Evolutionary conservation across 1,140 invertebrate genomes (phyloP), one percentile per base, ranked within the genome.

Genomic region (Drosophila obscura): DNA sequence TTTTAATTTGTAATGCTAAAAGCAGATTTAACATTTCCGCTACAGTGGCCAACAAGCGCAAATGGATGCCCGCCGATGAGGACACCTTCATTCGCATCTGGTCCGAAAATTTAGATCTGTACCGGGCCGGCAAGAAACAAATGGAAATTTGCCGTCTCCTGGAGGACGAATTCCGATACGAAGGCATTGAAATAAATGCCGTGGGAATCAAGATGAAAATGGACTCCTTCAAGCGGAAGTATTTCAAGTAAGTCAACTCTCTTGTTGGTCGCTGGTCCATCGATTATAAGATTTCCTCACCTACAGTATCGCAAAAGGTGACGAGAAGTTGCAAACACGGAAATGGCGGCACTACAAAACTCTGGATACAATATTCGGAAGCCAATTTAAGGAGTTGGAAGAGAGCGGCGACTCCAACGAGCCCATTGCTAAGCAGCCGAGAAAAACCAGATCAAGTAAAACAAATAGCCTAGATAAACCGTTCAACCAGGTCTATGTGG

Each of bases 191-290:
- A n/a, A 46, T 72, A 31, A 52, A 1, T 26, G 16, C 15, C 1
- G 26, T 46, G n/a, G 68, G 56, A 1, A 60, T 72, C 8, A 72
- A 72, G n/a, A 58, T 41, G 6, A 72, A 72, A 71, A 71, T 71
- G 68, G 65, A 72, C 13, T 22, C 68, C 0, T 28, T 72, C 0
- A 72, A 71, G 11, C 46, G 66, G 13, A 72, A 72, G 41, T 72
- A 60, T 31, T 68, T 43, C 16, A 52, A 41, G 68, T 72, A 28
- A 16, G 68, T 71, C 4, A 11, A 4, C 0, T 11, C 9, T 4
- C 9, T 13, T 13, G 26, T 7, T 28, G 26, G 26, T 6, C 26
- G 35, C 3, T 39, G 35, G 8, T 1, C 7, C 8, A 46, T 8
- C 9, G 11, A 11, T 39, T 39, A 4, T 4, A 39, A 13, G 11